Conservation (phyloP, 2,797 vertebrate species). For the Protonibea diacanthus region DNA sequence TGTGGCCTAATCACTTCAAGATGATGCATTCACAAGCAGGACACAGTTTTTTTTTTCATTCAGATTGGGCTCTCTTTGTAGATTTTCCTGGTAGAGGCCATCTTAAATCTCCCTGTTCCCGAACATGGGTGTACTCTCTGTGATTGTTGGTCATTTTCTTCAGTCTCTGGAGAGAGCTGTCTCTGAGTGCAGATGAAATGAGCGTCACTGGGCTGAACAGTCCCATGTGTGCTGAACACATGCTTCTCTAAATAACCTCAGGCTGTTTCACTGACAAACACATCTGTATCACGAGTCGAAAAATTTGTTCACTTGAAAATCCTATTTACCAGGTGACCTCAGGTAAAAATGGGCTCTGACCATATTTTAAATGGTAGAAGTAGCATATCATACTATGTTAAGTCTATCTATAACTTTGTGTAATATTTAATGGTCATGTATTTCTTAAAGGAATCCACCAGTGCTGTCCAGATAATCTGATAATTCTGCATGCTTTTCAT, state of each 20-base stretch:
- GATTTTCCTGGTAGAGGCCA: slow-evolving; percentile 52
- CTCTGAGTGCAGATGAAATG: slow-evolving; percentile 48
- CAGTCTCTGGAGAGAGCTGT: slow-evolving; percentile 25
- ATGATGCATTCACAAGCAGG: slow-evolving; percentile 29
- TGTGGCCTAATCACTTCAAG: slow-evolving; percentile 57
- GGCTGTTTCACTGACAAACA: slow-evolving; percentile 52
- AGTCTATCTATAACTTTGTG: background rate
- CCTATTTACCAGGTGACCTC: slow-evolving; percentile 20
- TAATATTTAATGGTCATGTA: slow-evolving; percentile 3
- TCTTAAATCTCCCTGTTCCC: slow-evolving; percentile 32
- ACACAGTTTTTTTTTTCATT: slow-evolving; percentile 14
- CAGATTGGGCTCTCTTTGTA: slow-evolving; percentile 32
- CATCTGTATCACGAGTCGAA: slow-evolving; percentile 53
- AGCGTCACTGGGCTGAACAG: slow-evolving; percentile 58
- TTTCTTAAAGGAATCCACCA: background rate
- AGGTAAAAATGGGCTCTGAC: background rate
- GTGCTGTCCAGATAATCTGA: background rate
- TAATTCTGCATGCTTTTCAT: slow-evolving; percentile 4
- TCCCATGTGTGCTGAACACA: slow-evolving; percentile 72
- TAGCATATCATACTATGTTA: background rate
- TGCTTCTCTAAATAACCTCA: slow-evolving; percentile 64
- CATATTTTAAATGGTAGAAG: background rate
- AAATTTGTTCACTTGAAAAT: slow-evolving; percentile 19
- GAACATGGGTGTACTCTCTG: slow-evolving; percentile 37
- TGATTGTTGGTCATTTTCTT: slow-evolving; percentile 64